Percentiles rank a stretch among this genome's conserved stretches.
These are phyloP conservation scores for Seira ritae DNA, from an alignment of 2,888 invertebrate species.

Conservation along the genomic window DNA sequence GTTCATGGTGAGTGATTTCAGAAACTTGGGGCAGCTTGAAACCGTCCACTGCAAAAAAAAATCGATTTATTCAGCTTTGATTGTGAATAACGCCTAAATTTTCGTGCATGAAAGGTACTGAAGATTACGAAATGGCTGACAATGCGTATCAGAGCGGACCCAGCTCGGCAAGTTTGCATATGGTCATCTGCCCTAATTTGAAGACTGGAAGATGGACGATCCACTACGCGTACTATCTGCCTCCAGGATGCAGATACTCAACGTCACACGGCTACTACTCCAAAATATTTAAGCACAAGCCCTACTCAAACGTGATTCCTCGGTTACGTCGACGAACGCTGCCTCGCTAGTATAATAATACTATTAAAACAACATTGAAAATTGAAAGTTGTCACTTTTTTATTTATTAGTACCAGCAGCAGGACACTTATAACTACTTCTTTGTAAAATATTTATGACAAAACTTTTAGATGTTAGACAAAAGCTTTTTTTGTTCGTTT, in stretches of 20 bases:
- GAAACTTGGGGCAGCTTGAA: neutral
- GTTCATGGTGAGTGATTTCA: slow-evolving; percentile 78
- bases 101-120: slow-evolving; percentile 59
- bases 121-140: slow-evolving; percentile 73
- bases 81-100: neutral
- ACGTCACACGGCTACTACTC: slow-evolving; percentile 69
- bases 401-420: neutral
- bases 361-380: neutral
- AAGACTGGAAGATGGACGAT: slow-evolving; percentile 73
- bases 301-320: slow-evolving; percentile 68
- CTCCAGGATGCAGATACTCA: slow-evolving; percentile 72
- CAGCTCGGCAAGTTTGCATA: slow-evolving; percentile 67
- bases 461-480: neutral
- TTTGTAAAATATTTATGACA: no score
- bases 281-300: slow-evolving; percentile 72
- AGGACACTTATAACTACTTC: neutral
- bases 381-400: neutral
- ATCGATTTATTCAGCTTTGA: neutral
- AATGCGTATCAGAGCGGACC: slow-evolving; percentile 69
- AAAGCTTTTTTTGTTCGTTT: neutral
- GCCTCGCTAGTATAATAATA: slow-evolving; percentile 36
- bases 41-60: neutral
- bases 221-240: slow-evolving; percentile 73
- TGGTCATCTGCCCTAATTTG: slow-evolving; percentile 73
- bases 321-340: slow-evolving; percentile 67